phyloP scores from a whole-genome alignment of 2,888 invertebrate genomes.

The Doris montereyensis region DNA sequence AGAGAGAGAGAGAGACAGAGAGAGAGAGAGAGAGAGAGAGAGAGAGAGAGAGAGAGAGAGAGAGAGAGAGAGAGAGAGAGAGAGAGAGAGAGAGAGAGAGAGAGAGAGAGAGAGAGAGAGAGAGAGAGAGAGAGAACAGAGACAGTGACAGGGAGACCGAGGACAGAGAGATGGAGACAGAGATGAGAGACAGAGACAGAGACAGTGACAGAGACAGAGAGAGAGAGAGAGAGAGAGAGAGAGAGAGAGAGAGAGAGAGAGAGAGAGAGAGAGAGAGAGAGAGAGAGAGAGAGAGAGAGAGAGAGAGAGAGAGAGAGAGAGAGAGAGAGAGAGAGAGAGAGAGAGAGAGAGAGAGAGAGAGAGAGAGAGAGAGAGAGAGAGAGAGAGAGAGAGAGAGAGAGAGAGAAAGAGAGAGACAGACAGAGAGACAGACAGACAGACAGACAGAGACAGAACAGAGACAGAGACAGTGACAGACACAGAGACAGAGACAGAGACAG shows the following conservation, averaged over 20 bases:
- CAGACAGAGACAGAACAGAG: too few relatives aligned
- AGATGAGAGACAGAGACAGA: neutral
- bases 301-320: constrained; percentile 42
- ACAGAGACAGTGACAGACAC: too few relatives aligned
- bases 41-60: neutral
- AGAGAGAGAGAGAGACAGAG: neutral
- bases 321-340: neutral
- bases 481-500: too few relatives aligned
- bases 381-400: neutral
- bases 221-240: too few relatives aligned
- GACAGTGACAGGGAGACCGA: neutral
- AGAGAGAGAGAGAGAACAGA: neutral
- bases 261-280: too few relatives aligned
- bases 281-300: constrained; percentile 41
- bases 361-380: neutral
- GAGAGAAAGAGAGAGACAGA: neutral
- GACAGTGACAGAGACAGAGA: neutral
- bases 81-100: too few relatives aligned
- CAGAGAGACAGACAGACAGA: too few relatives aligned
- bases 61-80: neutral
- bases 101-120: too few relatives aligned
- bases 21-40: neutral
- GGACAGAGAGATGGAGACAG: neutral
- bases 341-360: neutral
- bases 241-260: too few relatives aligned